Evolutionary conservation across 2,113 vertebrate species (phyloP), one percentile per base, ranked within the genome.

Genomic region (Hyaena hyaena): DNA sequence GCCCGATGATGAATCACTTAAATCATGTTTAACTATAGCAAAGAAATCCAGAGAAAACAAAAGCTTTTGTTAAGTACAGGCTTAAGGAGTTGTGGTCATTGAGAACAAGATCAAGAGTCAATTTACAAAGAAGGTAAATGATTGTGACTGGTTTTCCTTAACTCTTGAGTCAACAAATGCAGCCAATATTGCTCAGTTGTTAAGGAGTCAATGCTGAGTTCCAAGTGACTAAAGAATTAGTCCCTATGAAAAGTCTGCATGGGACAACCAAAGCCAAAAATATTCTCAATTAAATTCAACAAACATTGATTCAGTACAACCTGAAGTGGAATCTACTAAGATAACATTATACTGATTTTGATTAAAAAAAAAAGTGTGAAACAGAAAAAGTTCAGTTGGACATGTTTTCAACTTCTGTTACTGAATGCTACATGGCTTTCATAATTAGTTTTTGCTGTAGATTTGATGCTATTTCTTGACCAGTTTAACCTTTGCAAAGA

Each of bases 41-140:
- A 95, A 94, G 28, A 94, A 80, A 94, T 73, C 43, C 43, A 90
- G 68, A 94, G 73, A 85, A 92, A 71, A 88, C 5, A 68, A 90
- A 87, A 69, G 5, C 7, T 79, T 81, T 79, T 63, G 45, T n/a
- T 39, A n/a, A 90, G 26, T 87, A 87, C 0, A 90, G 74, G 76
- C 71, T 65, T 85, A 10, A 87, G 93, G 8, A 93, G 31, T 39
- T 53, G 33, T 63, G 21, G 24, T 53, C 35, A 17, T 0, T 19
- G 17, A 80, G 11, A 89, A 24, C 7, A 88, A 94, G 50, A 92
- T 85, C 21, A 89, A 48, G 4, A 81, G 31, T 35, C 74, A 31
- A 58, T 68, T 35, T 33, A 48, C 81, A 53, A 65, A 43, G 15
- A 84, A 95, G 48, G 39, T 5, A 87, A 90, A 69, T 33, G 35